These are phyloP conservation scores for Limosa lapponica DNA, from an alignment of 2,797 vertebrate genomes.

Conservation along the genomic window DNA sequence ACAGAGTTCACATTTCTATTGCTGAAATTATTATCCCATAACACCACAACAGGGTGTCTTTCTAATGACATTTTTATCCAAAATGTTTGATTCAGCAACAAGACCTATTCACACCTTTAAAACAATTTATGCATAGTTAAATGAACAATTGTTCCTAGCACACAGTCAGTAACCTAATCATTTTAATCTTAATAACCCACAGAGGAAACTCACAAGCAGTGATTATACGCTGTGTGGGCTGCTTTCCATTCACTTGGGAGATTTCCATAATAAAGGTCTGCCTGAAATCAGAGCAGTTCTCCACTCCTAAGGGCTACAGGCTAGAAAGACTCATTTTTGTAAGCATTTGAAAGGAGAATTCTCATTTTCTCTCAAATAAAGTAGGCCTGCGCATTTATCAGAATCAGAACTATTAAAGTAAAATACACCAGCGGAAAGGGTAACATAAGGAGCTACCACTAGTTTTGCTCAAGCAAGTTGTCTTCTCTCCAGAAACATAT, in stretches of 20 bases:
- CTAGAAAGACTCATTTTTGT: not conserved
- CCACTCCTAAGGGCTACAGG: not conserved
- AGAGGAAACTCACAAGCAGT: slow-evolving; percentile 8
- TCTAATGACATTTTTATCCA: slow-evolving; percentile 40
- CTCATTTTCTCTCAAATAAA: slow-evolving; percentile 7
- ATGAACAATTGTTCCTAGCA: slow-evolving; percentile 8
- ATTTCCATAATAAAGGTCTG: slow-evolving; percentile 31
- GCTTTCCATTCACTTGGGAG: slow-evolving; percentile 22
- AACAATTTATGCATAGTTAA: slow-evolving; percentile 21
- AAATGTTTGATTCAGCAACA: slow-evolving; percentile 49
- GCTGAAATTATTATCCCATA: slow-evolving; percentile 32
- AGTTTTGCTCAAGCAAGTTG: not conserved
- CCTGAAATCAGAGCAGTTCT: not conserved
- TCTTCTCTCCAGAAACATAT: not conserved
- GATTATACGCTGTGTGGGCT: not conserved
- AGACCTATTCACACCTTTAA: not conserved
- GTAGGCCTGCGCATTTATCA: not conserved
- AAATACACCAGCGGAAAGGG: not conserved
- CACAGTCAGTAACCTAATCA: not conserved
- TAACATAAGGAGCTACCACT: not conserved
- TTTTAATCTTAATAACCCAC: slow-evolving; percentile 50
- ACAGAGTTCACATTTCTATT: not conserved
- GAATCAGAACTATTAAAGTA: not conserved
- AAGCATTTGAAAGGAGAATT: slow-evolving; percentile 11
- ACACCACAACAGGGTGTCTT: not conserved